Conservation (phyloP, 2,888 invertebrate genomes). For the Pimpla rufipes region DNA sequence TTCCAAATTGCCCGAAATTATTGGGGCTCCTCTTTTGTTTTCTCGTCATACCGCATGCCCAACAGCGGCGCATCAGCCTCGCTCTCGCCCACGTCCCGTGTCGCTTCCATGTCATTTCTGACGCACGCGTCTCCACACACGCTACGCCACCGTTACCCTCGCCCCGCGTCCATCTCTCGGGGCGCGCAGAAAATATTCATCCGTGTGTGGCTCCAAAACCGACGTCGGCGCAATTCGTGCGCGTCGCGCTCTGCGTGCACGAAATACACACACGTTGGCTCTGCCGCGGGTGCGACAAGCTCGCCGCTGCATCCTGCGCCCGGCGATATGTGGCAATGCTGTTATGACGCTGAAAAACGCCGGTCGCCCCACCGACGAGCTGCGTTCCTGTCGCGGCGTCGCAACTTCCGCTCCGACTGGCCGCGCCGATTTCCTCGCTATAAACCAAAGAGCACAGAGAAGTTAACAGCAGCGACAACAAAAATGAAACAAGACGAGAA, state of each 20-base stretch:
- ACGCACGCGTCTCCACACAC: constrained; percentile 21
- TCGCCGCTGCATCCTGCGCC: constrained; percentile 25
- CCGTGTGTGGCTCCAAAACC: constrained; percentile 10
- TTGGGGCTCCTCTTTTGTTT: constrained; percentile 84
- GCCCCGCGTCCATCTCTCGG: background rate
- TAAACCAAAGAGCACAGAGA: constrained; percentile 20
- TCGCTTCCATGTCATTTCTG: constrained; percentile 81
- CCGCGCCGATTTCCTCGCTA: constrained; percentile 16
- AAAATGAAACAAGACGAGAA: too few species aligned
- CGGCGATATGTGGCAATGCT: constrained; percentile 16
- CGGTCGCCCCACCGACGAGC: background rate
- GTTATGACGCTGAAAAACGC: constrained; percentile 26
- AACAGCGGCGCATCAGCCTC: constrained; percentile 64
- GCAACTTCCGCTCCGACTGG: constrained; percentile 43
- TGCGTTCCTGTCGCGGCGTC: constrained; percentile 41
- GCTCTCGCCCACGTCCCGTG: constrained; percentile 73
- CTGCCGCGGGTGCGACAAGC: constrained; percentile 55
- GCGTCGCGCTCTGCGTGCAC: constrained; percentile 47
- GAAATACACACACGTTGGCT: background rate
- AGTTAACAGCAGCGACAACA: too few species aligned
- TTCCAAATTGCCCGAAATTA: constrained; percentile 85
- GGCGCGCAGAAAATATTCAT: background rate
- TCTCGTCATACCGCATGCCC: constrained; percentile 81
- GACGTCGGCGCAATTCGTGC: constrained; percentile 64
- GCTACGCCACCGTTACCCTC: background rate